These are phyloP conservation scores for Amphiura filiformis DNA, from an alignment of 35 echinoderm and acorn worm genomes.

Conservation along the genomic window DNA sequence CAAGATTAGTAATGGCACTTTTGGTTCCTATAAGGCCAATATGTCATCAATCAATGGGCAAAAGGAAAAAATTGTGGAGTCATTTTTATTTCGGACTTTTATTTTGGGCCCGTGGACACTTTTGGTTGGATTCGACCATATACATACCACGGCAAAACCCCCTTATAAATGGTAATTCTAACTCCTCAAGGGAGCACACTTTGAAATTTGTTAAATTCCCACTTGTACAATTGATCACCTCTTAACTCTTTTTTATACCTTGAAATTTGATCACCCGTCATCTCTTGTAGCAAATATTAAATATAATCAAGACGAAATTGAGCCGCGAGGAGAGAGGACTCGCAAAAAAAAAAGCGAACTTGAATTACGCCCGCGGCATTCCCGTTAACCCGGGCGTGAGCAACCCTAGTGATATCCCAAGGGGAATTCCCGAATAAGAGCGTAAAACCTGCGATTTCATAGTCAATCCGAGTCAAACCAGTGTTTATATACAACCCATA, in stretches of 20 bases:
- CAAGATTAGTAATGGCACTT: too few species aligned
- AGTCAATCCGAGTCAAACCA: too few species aligned
- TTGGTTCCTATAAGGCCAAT: too few species aligned
- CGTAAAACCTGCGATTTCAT: neutral
- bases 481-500: too few species aligned
- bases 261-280: neutral
- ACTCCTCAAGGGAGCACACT: neutral
- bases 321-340: neutral
- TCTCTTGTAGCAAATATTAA: neutral
- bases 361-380: neutral
- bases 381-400: neutral
- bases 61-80: too few species aligned
- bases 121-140: too few species aligned
- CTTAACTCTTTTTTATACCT: neutral
- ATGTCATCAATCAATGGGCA: too few species aligned
- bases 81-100: too few species aligned
- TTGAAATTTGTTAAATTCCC: neutral
- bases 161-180: neutral
- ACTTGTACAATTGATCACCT: neutral
- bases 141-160: too few species aligned
- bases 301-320: constrained; percentile 5
- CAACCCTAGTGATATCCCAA: neutral
- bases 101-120: too few species aligned
- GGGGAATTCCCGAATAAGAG: neutral
- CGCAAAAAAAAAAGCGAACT: neutral